Evolutionary conservation across 2,888 invertebrate genomes (phyloP).

Genomic region (Aspidapion aeneum): DNA sequence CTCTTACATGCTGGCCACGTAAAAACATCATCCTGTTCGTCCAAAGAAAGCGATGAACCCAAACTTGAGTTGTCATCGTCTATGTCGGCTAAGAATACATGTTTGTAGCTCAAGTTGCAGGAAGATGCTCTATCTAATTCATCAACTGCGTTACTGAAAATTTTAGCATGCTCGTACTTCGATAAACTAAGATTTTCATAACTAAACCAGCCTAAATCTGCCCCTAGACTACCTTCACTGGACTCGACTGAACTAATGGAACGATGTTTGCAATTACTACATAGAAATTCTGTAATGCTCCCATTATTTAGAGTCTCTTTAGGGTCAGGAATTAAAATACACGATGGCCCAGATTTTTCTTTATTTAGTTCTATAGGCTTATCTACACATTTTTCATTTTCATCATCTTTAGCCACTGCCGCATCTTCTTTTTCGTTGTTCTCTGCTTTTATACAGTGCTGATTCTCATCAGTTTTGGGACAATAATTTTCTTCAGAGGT

Average conservation of each 20-base stretch:
- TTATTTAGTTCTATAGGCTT: not conserved
- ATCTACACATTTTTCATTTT: not conserved
- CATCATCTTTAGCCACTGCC: not conserved
- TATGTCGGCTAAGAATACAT: not conserved
- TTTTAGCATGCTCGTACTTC: not conserved
- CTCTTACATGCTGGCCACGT: constrained; percentile 41
- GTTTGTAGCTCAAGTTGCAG: not conserved
- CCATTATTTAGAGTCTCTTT: not conserved
- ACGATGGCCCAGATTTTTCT: too few relatives aligned
- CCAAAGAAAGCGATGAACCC: not conserved
- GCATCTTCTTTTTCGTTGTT: not conserved
- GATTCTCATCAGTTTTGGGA: too few relatives aligned
- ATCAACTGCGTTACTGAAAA: too few relatives aligned
- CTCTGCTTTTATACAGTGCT: too few relatives aligned
- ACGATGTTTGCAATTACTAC: not conserved
- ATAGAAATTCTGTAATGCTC: not conserved
- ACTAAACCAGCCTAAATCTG: not conserved
- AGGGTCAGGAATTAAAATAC: not conserved
- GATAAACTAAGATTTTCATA: not conserved
- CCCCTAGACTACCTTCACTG: not conserved
- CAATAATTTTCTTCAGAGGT: too few relatives aligned
- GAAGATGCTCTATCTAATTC: not conserved
- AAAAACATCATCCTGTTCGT: constrained; percentile 23
- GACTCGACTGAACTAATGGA: not conserved
- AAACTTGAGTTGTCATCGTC: not conserved